Percentiles rank a stretch among this genome's conserved stretches.
These are phyloP conservation scores for Pipistrellus pygmaeus DNA, from an alignment of 2,797 vertebrate genomes.

Conservation along the genomic window DNA sequence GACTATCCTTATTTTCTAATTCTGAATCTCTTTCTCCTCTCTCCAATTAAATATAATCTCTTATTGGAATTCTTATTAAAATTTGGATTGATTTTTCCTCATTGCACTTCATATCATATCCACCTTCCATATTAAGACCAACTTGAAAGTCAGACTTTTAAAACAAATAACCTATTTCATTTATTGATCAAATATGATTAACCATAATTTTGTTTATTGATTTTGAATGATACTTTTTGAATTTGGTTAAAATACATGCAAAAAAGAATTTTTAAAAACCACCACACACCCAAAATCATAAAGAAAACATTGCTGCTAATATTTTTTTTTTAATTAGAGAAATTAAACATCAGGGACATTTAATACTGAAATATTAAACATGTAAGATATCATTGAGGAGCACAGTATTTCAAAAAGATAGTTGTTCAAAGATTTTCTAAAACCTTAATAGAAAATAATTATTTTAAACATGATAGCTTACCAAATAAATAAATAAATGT, in stretches of 20 bases:
- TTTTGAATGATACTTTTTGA: neutral
- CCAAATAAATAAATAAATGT: neutral
- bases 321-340: neutral
- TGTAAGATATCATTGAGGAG: constrained; percentile 61
- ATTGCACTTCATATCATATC: neutral
- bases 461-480: constrained; percentile 7
- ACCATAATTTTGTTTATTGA: neutral
- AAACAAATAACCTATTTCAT: neutral
- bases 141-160: neutral
- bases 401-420: constrained; percentile 10
- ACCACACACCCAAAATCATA: neutral
- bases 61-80: neutral
- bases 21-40: neutral
- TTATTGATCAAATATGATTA: neutral
- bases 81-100: neutral
- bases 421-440: neutral
- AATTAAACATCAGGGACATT: neutral
- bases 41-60: neutral
- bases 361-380: constrained; percentile 71
- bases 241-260: neutral
- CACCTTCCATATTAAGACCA: neutral
- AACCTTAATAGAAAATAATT: constrained; percentile 38
- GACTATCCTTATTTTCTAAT: neutral
- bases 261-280: neutral
- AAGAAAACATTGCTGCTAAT: neutral